phyloP scores from a whole-genome alignment of 2,888 invertebrate genomes.

The Actias luna region DNA sequence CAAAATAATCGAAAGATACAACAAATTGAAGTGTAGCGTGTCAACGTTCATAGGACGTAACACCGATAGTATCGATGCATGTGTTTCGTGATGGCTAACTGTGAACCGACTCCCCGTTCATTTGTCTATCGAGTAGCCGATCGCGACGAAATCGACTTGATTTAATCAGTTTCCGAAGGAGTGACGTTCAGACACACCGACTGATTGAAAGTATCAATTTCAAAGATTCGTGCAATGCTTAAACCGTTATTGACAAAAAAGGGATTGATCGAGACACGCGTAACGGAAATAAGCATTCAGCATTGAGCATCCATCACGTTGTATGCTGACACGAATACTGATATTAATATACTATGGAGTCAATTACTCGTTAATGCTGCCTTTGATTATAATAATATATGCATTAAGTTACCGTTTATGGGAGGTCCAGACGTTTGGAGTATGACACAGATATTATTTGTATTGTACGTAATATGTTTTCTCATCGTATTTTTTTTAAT shows the following conservation, averaged over 20 bases:
- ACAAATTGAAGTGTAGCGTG: conserved; percentile 13
- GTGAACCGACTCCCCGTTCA: conserved; percentile 61
- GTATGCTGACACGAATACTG: conserved; percentile 72
- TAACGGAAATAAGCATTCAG: conserved; percentile 75
- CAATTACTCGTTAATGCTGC: conserved; percentile 62
- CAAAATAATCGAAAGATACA: not conserved
- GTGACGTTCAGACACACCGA: conserved; percentile 67
- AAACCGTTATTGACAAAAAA: conserved; percentile 78
- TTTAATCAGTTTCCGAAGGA: conserved; percentile 73
- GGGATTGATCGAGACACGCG: conserved; percentile 72
- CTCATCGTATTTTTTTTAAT: too few relatives aligned
- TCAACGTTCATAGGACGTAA: conserved; percentile 17
- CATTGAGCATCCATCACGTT: conserved; percentile 69
- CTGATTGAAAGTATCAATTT: conserved; percentile 79
- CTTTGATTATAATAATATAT: conserved; percentile 42
- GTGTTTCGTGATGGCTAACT: conserved; percentile 66
- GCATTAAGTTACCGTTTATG: conserved; percentile 54
- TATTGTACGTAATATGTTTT: not conserved
- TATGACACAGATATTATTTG: conserved; percentile 34
- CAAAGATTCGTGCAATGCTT: conserved; percentile 69
- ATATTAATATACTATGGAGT: conserved; percentile 65
- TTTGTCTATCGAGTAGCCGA: conserved; percentile 46
- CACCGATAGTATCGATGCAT: conserved; percentile 45
- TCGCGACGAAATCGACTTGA: conserved; percentile 71
- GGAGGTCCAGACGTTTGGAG: conserved; percentile 37